A percentile compares a stretch with the other conserved stretches of the same genome.
phyloP scores from a whole-genome alignment of 2,113 vertebrate species.

The Isichthys henryi region DNA sequence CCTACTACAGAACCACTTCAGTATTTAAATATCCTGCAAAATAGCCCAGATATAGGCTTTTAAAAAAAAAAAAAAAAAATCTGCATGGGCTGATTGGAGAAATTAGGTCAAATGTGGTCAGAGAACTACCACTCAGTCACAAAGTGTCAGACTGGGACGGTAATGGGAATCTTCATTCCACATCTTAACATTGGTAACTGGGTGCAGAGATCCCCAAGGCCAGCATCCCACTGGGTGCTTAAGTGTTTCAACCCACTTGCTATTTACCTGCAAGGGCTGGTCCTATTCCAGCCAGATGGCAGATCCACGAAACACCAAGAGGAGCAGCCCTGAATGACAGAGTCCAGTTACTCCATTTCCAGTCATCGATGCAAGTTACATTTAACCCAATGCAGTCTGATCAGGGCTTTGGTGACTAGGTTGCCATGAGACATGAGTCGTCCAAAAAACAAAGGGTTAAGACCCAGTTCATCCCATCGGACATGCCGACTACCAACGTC shows the following conservation, averaged over 20 bases:
- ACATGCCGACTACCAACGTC: not conserved
- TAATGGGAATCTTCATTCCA: conserved; percentile 45
- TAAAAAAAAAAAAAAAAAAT: too few species aligned
- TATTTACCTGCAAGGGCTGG: not conserved
- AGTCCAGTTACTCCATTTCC: not conserved
- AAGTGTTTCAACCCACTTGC: not conserved
- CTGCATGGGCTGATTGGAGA: not conserved
- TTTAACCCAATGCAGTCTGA: conserved; percentile 33
- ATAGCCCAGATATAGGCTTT: not conserved
- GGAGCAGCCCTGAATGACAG: not conserved
- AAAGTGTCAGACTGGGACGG: conserved; percentile 60
- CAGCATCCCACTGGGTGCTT: not conserved
- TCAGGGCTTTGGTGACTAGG: conserved; percentile 60
- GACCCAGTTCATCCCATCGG: conserved; percentile 56
- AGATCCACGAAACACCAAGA: not conserved
- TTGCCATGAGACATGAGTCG: conserved; percentile 48
- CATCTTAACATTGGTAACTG: not conserved
- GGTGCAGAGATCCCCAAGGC: too few species aligned
- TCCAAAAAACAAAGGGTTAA: conserved; percentile 41
- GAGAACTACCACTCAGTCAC: conserved; percentile 52
- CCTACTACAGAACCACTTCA: not conserved
- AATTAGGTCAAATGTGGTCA: not conserved
- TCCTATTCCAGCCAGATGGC: not conserved
- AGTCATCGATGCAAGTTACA: not conserved
- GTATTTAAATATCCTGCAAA: not conserved